Base-by-base conservation (phyloP, 2,888 invertebrate genomes). In the Sipunculus nudus region DNA sequence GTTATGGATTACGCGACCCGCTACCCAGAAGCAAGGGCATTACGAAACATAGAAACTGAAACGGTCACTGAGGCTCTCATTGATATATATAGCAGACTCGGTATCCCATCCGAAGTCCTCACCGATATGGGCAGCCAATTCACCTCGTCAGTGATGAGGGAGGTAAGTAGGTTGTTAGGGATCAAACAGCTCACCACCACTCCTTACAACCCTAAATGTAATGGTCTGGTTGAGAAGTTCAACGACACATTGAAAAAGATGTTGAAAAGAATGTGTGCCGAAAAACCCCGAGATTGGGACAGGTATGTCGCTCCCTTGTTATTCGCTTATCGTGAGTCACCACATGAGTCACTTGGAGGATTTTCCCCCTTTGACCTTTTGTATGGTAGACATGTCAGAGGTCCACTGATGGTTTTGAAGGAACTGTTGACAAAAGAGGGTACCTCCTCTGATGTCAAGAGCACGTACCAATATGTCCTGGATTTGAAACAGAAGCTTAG, bases 111-210 rank as follows among this genome's bases (percentile, higher is more conserved):
- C 10, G 63, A 70, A 45, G 45, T 70, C 13, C 29, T 68, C 10
- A 52, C 50, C 21, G 70, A 21, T n/a, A n/a, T n/a, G n/a, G n/a
- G n/a, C n/a, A 49, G 60, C 2, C 63, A 71, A 41, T 72, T 72
- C 52, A 61, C 58, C 1, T 61, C 63, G 1, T 54, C 53, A 13
- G n/a, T 68, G 26, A 63, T 71, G 58, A 29, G 32, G 10, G 58
- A 64, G 47, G 53, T 68, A 6, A 41, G 47, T 32, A 46, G 61
- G 23, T 35, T 67, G 19, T 48, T 64, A 3, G 59, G 60, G 2
- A 53, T 70, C 16, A 55, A 60, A 21, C 54, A 58, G 16, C 16
- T 61, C 0, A 53, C 43, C 2, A 62, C 66, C 16, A 54, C 46
- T 2, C 61, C 61, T 4, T 57, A 61, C 29, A 57, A 64, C 53